These are phyloP conservation scores for Onychorhynchus coronatus DNA, from an alignment of 2,113 vertebrate species.

Conservation along the genomic window DNA sequence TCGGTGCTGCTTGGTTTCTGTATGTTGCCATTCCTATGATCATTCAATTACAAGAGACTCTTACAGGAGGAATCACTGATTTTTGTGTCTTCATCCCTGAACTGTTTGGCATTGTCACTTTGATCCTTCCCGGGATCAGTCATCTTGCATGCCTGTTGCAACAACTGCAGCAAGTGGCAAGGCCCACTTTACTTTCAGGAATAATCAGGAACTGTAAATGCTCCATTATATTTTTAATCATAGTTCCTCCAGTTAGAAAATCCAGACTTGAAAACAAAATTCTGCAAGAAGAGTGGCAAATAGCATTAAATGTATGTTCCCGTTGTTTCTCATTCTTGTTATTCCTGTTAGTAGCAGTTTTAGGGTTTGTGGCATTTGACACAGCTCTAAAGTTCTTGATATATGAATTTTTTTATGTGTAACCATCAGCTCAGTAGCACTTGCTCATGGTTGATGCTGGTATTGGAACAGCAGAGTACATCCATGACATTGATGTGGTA, in stretches of 20 bases:
- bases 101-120: background rate
- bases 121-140: background rate
- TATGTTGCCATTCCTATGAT: background rate
- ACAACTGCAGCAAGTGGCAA: background rate
- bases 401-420: background rate
- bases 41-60: background rate
- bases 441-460: background rate
- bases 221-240: background rate
- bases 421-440: background rate
- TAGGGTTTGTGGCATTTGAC: background rate
- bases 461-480: background rate
- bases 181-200: background rate
- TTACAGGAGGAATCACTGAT: background rate
- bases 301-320: background rate
- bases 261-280: background rate
- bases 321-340: background rate
- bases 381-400: background rate
- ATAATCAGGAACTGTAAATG: background rate
- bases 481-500: accelerated
- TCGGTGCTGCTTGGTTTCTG: background rate
- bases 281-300: background rate
- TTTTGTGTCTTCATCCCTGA: background rate
- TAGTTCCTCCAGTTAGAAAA: background rate
- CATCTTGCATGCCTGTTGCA: background rate
- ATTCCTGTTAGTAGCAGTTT: background rate